phyloP scores from a whole-genome alignment of 2,888 invertebrate genomes.

The Mactromeris polynyma region DNA sequence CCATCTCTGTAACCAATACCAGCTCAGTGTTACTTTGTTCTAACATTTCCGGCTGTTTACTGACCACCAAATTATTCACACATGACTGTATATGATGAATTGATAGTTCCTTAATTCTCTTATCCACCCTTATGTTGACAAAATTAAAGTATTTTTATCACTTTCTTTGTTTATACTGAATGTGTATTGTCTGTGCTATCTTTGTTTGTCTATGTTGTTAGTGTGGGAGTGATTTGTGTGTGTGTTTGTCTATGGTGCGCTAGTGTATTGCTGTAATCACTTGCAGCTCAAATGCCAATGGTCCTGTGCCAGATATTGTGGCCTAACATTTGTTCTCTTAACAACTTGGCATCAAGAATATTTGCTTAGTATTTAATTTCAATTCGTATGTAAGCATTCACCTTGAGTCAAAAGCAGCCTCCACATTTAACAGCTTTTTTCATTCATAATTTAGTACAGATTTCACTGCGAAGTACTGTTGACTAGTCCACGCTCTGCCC shows the following conservation, averaged over 20 bases:
- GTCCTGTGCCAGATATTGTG: too few species aligned
- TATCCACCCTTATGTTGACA: not conserved
- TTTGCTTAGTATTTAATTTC: too few species aligned
- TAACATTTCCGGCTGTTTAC: not conserved
- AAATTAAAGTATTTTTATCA: not conserved
- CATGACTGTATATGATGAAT: not conserved
- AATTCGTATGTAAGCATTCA: too few species aligned
- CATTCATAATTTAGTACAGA: too few species aligned
- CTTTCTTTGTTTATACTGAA: not conserved
- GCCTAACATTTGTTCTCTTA: too few species aligned
- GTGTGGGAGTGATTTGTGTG: not conserved
- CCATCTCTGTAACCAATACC: not conserved
- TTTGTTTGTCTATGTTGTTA: not conserved
- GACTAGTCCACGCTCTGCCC: too few species aligned
- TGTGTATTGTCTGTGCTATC: not conserved
- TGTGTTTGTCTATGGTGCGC: not conserved
- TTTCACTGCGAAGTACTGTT: too few species aligned
- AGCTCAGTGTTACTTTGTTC: not conserved
- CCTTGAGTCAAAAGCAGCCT: too few species aligned
- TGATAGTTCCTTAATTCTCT: not conserved
- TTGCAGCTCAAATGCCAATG: too few species aligned
- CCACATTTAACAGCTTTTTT: too few species aligned
- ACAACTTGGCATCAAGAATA: too few species aligned
- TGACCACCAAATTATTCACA: not conserved
- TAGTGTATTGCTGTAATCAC: not conserved